Evolutionary conservation across 37 sponge, comb jelly and placozoan species (phyloP).

Genomic region (Aphrocallistes beatrix): DNA sequence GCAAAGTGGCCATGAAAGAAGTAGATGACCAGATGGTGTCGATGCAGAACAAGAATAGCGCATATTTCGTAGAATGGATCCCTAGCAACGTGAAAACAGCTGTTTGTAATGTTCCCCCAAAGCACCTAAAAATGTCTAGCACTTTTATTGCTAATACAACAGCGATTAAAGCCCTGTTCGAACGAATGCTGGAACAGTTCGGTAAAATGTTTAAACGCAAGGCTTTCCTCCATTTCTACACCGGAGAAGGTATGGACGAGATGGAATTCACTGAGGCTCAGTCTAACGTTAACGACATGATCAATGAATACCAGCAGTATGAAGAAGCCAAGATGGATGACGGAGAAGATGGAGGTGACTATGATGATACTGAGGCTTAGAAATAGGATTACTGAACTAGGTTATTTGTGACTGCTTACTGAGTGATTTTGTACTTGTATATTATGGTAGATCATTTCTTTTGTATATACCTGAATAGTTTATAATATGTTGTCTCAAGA

Average conservation of each 20-base stretch:
- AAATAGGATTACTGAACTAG: no score
- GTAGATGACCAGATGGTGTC: constrained; percentile 97
- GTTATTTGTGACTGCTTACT: no score
- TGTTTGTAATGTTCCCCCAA: constrained; percentile 94
- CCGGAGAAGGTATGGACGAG: constrained; percentile 86
- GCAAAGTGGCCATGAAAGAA: constrained; percentile 99
- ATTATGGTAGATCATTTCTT: no score
- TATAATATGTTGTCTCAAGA: no score
- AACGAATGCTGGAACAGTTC: constrained; percentile 99
- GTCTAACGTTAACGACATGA: constrained; percentile 98
- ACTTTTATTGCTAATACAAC: constrained; percentile 99
- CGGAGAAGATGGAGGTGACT: constrained; percentile 89
- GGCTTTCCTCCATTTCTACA: constrained; percentile 99
- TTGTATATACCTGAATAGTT: no score
- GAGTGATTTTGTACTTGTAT: no score
- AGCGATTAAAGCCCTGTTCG: constrained; percentile 98
- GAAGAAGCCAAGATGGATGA: constrained; percentile 99
- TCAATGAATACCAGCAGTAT: constrained; percentile 99
- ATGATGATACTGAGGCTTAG: no score
- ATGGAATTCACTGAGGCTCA: constrained; percentile 99
- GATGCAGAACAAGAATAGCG: constrained; percentile 99
- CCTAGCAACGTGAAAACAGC: constrained; percentile 99
- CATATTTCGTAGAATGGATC: constrained; percentile 99
- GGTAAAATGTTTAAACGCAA: constrained; percentile 99
- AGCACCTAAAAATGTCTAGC: constrained; percentile 93